Base-by-base conservation (phyloP, 1,140 invertebrate species). In the Pseudomyrmex cubaensis region DNA sequence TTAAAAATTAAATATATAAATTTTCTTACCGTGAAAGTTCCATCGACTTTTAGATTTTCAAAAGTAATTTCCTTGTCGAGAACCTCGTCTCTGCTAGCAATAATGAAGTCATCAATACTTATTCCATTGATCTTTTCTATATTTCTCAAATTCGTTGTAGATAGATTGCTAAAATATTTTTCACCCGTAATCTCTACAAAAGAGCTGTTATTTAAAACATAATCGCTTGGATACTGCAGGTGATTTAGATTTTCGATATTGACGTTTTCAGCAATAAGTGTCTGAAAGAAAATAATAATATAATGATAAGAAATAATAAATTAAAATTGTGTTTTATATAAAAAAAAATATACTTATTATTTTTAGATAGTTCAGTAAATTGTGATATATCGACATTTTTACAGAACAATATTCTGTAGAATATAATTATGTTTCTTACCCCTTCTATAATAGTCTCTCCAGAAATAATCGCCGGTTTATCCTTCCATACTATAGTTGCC, bases 161-260 rank as follows among this genome's bases (percentile, higher is more conserved):
- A 84, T 0, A 93, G 25, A 0, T 63, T 82, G 10, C 87, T 52
- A 44, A 93, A 91, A 48, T 52, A 64, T 73, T 93, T 93, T 8
- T 9, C 1, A 15, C 88, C 86, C 0, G 62, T 85, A 1, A 93
- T 70, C 2, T 84, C 25, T 0, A 83, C 57, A 8, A 56, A 0
- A 22, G 50, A 46, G 12, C n/a, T 54, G 22, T 17, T 56, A 44
- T 67, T 61, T 7, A 83, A 8, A 17, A 93, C 70, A 17, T 90
- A 93, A 35, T 90, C 87, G 0, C 69, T 13, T 15, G 92, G 92
- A 85, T 93, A 93, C 8, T 35, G 1, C 10, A 92, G 25, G 80
- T 85, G 46, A 69, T 93, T 93, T 0, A 93, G 46, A 46, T 59
- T 56, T 20, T 54, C 56, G 2, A 91, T 22, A 0, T 85, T 4